Evolutionary conservation across 2,888 invertebrate species (phyloP).

Genomic region (Thecophora atra): DNA sequence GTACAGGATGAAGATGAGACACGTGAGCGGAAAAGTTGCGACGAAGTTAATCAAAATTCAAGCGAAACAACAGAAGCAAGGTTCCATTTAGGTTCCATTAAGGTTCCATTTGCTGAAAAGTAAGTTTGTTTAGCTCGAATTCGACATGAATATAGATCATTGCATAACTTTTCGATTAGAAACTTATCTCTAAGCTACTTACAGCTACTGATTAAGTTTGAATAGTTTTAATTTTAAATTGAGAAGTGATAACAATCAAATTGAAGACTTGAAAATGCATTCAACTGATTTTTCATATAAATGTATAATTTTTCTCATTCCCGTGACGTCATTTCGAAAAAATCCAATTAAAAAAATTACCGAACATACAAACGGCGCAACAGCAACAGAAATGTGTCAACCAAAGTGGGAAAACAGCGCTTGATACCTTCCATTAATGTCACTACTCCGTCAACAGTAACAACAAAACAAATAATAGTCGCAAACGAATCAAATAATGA

Average conservation of each 20-base stretch:
- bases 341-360: slow-evolving; percentile 11
- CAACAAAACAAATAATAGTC: slow-evolving; percentile 56
- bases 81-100: not conserved
- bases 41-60: not conserved
- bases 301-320: slow-evolving; percentile 29
- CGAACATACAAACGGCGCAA: slow-evolving; percentile 38
- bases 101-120: not conserved
- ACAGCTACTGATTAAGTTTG: not conserved
- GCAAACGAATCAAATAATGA: slow-evolving; percentile 43
- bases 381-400: slow-evolving; percentile 34
- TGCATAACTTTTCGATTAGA: not conserved
- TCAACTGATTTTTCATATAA: not conserved
- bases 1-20: slow-evolving; percentile 72
- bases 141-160: not conserved
- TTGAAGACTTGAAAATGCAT: not conserved
- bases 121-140: slow-evolving; percentile 12
- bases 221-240: not conserved
- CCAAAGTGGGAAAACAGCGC: slow-evolving; percentile 39
- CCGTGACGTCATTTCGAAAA: slow-evolving; percentile 15
- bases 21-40: slow-evolving; percentile 11
- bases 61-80: not conserved
- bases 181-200: not conserved
- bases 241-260: not conserved
- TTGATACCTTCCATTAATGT: slow-evolving; percentile 56
- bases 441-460: slow-evolving; percentile 54